Base-by-base conservation (phyloP, 1,140 invertebrate species). In the Luehdorfia chinensis region DNA sequence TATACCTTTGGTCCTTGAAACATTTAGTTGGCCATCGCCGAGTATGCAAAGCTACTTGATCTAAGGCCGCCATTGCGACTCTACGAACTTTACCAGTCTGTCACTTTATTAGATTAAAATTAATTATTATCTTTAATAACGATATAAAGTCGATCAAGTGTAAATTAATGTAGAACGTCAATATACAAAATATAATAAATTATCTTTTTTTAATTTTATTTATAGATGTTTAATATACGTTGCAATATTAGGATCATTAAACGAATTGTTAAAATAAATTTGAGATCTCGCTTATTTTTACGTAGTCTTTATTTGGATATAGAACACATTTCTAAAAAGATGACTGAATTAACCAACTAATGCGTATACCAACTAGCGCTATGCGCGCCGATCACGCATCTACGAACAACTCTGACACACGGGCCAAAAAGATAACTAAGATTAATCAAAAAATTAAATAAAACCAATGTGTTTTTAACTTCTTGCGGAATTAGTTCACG, bases 221-320 rank as follows among this genome's bases (percentile, higher is more conserved):
- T 68, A 76, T 76, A 81, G 59, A 66, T 66, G 59, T 15, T 57
- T 68, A 68, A 70, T 64, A 55, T 75, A 83, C 79, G 68, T 81
- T 69, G 75, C 74, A 81, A 68, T 76, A 78, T 79, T 79, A 80
- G 72, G 74, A 86, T 84, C 66, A 86, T 68, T 80, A 74, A 83
- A 86, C 65, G 76, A 84, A 86, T 83, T 80, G 79, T 84, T 78
- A 73, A 84, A 84, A 83, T 79, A 83, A 84, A 86, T 83, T 86
- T 86, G 83, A 86, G 83, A 86, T 84, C 83, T 86, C 80, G 83
- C 83, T 86, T 86, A 86, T 72, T 75, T 81, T 84, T 86, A 86
- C 73, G 76, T 86, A 83, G 79, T 83, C 83, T 84, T 83, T 80
- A 73, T 72, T 79, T 70, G 84, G 79, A 86, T 84, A 84, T 79